Evolutionary conservation across 2,113 vertebrate species (phyloP), one percentile per base, ranked within the genome.

Genomic region (Calypte anna): DNA sequence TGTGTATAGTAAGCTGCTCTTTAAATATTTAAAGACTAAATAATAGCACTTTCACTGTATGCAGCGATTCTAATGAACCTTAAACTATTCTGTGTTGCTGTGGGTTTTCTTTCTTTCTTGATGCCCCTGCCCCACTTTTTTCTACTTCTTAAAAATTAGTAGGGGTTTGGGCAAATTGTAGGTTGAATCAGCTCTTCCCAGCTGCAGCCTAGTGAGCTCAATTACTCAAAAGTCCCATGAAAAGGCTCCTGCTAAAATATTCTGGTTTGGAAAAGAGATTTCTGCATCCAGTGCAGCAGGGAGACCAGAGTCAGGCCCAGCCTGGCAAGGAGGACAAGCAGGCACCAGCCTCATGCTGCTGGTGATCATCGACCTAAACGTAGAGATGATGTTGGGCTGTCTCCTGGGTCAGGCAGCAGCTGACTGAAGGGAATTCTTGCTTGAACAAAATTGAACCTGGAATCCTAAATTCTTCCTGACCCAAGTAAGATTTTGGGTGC

Each of bases 11-110:
- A 90, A 73, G 55, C 48, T 68, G 44, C 28, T n/a, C 68, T 91
- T 88, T 88, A 96, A 94, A 81, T 86, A 90, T 91, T 93, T 95
- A 80, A 94, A 83, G 79, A 53, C 61, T 78, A 86, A 96, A 93
- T 90, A 90, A 88, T 58, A 91, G 76, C 79, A 83, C n/a, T 43
- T 93, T 94, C 53, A 46, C 51, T 53, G 16, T 57, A 40, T 77
- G 76, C 38, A 27, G 24, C 43, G 22, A 44, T 86, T 63, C 69
- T 94, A 72, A 86, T 75, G 68, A 94, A 51, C 38, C 30, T 82
- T 74, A 74, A 70, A 66, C 28, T 82, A 10, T 77, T 94, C 79
- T 74, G 16, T 87, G 9, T 51, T 79, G 54, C 25, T 83, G 88
- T n/a, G 64, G 25, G 6, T 9, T 78, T 93, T 81, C 59, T 67